Evolutionary conservation across 2,113 vertebrate genomes (phyloP), one percentile per base, ranked within the genome.

Genomic region (Rhineura floridana): DNA sequence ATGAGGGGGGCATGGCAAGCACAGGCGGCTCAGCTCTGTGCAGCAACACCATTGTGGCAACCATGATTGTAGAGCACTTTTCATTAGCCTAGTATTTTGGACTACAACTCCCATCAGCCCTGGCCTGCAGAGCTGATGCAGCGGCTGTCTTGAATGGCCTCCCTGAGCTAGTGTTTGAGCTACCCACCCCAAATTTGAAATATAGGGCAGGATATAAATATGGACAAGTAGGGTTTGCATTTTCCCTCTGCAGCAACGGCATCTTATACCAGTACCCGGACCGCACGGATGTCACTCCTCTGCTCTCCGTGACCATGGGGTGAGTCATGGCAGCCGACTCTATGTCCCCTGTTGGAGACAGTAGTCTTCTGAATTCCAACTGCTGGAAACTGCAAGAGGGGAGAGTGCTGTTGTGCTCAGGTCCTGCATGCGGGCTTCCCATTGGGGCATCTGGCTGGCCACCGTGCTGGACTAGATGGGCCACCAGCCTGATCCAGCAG

Each of bases 241-340:
- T 48, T 89, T 92, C 86, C 78, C 84, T 25, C 0, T 88, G 65
- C 95, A 99, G 98, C 94, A 98, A 98, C 0, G 98, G 98, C 52
- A 97, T 98, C 95, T 94, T 99, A 75, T 98, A 98, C 96, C 97
- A 98, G 96, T 99, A 99, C 65, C 96, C 98, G 0, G 98, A 99
- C 90, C 98, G 97, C 93, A 98, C 97, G 0, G 98, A 99, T 0
- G 96, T 97, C 84, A 97, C 96, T 0, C 98, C 98, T 13, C 91
- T 99, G 94, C 96, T 98, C 93, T 99, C 98, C 0, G 96, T 99
- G 95, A 99, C 98, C 88, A 98, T 99, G 98, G 98, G 98, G 99
- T 99, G 93, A 97, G 98, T 21, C 11, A n/a, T 44, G 52, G n/a
- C 23, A 1, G 28, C 33, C 25, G 13, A 48, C 30, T 46, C 72